Percentiles rank a stretch among this genome's conserved stretches.
Evolutionary conservation across 2,113 vertebrate genomes (phyloP).

Genomic region (Epinephelus cyanopodus): DNA sequence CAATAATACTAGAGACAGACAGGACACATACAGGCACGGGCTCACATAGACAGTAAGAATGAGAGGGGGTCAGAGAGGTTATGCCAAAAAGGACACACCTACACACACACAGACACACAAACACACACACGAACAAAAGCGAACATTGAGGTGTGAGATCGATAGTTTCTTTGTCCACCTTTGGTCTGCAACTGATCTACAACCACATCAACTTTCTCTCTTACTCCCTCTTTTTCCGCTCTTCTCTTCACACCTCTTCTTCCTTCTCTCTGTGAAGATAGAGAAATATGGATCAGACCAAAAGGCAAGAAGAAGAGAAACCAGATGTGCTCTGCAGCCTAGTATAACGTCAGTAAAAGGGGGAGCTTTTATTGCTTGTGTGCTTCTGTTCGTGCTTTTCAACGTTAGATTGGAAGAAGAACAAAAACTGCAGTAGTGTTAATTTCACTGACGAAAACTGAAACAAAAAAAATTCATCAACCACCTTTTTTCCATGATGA

Average conservation of each 20-base stretch:
- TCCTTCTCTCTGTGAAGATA: conserved; percentile 43
- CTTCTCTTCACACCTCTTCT: conserved; percentile 10
- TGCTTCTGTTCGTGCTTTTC: not conserved
- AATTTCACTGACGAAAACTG: too few species aligned
- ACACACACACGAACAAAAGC: not conserved
- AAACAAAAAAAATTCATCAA: too few species aligned
- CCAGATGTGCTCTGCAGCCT: conserved; percentile 34
- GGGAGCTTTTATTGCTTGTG: not conserved
- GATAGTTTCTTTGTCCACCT: conserved; percentile 52
- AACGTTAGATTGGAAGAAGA: not conserved
- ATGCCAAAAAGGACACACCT: conserved; percentile 6
- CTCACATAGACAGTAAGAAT: conserved; percentile 4
- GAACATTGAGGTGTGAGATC: conserved; percentile 13
- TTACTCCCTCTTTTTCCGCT: not conserved
- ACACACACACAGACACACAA: conserved; percentile 13
- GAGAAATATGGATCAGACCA: conserved; percentile 30
- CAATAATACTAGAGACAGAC: too few species aligned
- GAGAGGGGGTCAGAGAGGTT: not conserved
- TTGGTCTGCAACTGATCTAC: conserved; percentile 33
- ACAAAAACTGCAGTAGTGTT: too few species aligned
- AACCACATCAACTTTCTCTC: conserved; percentile 5
- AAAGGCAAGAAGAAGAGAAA: conserved; percentile 2
- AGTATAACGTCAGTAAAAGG: not conserved
- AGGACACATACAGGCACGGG: conserved; percentile 19
- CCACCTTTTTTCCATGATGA: too few species aligned